These are phyloP conservation scores for Coelopa frigida DNA, from an alignment of 1,140 invertebrate species.

Conservation along the genomic window DNA sequence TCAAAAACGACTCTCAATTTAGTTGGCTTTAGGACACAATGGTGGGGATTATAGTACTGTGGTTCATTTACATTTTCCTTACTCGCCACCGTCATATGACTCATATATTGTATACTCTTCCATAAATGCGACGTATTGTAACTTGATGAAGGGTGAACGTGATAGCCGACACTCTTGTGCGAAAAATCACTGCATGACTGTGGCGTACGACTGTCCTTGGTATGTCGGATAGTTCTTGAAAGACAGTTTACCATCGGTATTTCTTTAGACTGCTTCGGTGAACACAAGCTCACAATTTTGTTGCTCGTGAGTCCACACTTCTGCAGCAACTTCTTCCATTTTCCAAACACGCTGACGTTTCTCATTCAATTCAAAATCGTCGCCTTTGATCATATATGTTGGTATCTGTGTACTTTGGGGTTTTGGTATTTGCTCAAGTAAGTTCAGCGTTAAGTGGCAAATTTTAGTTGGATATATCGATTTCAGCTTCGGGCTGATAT, in stretches of 20 bases:
- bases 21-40: conserved; percentile 6
- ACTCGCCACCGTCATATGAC: conserved; percentile 1
- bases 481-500: conserved; percentile 4
- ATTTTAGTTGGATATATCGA: not conserved
- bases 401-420: not conserved
- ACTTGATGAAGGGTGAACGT: not conserved
- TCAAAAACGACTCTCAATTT: conserved; percentile 29
- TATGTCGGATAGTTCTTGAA: not conserved
- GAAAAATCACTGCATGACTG: not conserved
- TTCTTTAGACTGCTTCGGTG: not conserved
- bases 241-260: not conserved
- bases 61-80: not conserved
- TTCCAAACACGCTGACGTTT: not conserved
- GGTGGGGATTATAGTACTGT: conserved; percentile 5
- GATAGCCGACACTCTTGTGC: not conserved
- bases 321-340: conserved; percentile 23
- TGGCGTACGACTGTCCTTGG: not conserved
- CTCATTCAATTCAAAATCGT: too few species aligned
- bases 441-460: not conserved
- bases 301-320: conserved; percentile 10
- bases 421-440: not conserved
- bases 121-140: conserved; percentile 3
- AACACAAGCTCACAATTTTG: not conserved
- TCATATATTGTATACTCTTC: conserved; percentile 8
- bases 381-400: not conserved